A percentile compares a stretch with the other conserved stretches of the same genome.
Evolutionary conservation across 2,113 vertebrate genomes (phyloP).

Genomic region (Cynopterus brachyotis): DNA sequence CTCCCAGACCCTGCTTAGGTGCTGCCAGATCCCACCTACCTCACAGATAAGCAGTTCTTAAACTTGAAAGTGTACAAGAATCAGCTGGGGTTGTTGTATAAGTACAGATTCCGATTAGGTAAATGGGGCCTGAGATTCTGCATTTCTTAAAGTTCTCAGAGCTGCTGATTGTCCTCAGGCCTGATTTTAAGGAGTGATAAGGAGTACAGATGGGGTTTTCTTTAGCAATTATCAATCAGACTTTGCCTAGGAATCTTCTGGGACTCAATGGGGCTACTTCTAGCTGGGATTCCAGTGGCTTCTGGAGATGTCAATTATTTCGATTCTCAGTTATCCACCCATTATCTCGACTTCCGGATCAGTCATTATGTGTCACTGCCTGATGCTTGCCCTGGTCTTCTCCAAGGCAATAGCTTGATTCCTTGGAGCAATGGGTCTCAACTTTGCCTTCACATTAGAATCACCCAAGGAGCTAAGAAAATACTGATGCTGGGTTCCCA

Average conservation of each 20-base stretch:
- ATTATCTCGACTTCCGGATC: too few species aligned
- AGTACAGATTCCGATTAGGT: background rate
- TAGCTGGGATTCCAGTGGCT: background rate
- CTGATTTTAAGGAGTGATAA: background rate
- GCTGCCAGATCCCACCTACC: background rate
- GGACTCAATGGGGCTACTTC: background rate
- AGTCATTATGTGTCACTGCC: background rate
- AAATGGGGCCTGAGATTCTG: background rate
- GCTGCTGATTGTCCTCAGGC: background rate
- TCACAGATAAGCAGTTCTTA: background rate
- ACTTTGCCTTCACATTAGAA: background rate
- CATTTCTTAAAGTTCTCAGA: background rate
- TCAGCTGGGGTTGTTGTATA: background rate
- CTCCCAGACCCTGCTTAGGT: background rate
- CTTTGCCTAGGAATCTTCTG: background rate
- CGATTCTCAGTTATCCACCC: too few species aligned
- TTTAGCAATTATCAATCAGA: background rate
- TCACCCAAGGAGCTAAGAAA: background rate
- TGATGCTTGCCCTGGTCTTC: background rate
- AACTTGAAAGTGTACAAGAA: background rate
- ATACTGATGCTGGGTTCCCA: too few species aligned
- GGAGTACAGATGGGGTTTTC: background rate
- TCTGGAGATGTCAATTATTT: background rate
- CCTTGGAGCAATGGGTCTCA: background rate
- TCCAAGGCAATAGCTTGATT: background rate